phyloP scores from a whole-genome alignment of 2,888 invertebrate genomes.

The Dasypogon diadema region DNA sequence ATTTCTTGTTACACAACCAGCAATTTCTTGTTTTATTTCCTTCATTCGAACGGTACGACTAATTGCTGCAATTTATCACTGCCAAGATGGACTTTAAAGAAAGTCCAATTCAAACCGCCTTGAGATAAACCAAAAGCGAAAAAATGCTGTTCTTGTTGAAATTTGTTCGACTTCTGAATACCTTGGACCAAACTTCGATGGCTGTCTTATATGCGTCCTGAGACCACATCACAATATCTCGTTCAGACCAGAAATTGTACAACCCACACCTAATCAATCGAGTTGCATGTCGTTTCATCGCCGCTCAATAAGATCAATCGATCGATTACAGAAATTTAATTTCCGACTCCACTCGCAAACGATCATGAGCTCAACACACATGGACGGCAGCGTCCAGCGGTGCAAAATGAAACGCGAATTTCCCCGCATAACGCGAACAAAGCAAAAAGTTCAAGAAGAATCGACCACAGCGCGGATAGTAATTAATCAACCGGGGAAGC shows the following conservation, averaged over 20 bases:
- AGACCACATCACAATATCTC: neutral
- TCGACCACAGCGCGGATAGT: neutral
- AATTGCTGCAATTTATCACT: neutral
- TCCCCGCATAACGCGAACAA: neutral
- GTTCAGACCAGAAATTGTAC: neutral
- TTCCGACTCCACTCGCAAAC: neutral
- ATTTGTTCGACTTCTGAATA: neutral
- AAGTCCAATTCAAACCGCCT: neutral
- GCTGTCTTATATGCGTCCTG: no score
- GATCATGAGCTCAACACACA: neutral
- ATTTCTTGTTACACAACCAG: neutral
- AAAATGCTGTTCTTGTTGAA: neutral
- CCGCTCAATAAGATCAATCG: neutral
- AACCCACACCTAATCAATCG: neutral
- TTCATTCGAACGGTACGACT: neutral
- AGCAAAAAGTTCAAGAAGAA: neutral
- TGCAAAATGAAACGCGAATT: no score
- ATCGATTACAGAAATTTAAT: slow-evolving; percentile 8
- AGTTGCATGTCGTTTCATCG: neutral
- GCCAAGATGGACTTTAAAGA: neutral
- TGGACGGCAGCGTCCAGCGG: no score
- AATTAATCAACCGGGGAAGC: slow-evolving; percentile 3
- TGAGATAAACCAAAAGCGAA: neutral
- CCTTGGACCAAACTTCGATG: no score
- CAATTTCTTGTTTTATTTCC: neutral